Evolutionary conservation across 2,113 vertebrate species (phyloP).

Genomic region (Pantherophis guttatus): DNA sequence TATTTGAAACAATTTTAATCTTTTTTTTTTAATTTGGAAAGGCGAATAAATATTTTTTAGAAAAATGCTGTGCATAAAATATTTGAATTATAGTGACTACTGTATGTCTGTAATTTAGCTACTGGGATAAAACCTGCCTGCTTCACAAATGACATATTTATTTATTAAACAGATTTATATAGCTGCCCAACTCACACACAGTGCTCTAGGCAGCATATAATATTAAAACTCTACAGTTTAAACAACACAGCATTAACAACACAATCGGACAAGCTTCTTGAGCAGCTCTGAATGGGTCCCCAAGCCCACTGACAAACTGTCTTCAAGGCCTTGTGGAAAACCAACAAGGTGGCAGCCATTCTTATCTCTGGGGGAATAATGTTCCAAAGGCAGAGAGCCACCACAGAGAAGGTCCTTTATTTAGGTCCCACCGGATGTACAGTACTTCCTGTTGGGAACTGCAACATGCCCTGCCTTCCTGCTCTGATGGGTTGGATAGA

Average conservation of each 20-base stretch:
- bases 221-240: not conserved
- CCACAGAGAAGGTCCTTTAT: not conserved
- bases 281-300: not conserved
- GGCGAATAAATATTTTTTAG: not conserved
- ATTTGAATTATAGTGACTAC: not conserved
- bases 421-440: not conserved
- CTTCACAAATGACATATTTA: constrained; percentile 40
- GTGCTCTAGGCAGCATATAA: not conserved
- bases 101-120: constrained; percentile 14
- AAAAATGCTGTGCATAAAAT: not conserved
- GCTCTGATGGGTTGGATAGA: not conserved
- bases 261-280: not conserved
- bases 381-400: not conserved
- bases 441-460: not conserved
- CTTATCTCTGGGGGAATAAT: not conserved
- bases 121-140: constrained; percentile 24
- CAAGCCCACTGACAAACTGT: not conserved
- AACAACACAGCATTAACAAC: not conserved
- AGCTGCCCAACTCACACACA: not conserved
- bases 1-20: constrained; percentile 7
- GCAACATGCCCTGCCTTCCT: not conserved
- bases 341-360: not conserved
- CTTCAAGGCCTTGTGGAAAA: not conserved
- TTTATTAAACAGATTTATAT: not conserved
- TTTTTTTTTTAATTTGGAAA: constrained; percentile 3